Percentiles rank a stretch among this genome's conserved stretches.
These are phyloP conservation scores for Desmophyllum pertusum DNA, from an alignment of 92 coral and sea anemone genomes.

Conservation along the genomic window DNA sequence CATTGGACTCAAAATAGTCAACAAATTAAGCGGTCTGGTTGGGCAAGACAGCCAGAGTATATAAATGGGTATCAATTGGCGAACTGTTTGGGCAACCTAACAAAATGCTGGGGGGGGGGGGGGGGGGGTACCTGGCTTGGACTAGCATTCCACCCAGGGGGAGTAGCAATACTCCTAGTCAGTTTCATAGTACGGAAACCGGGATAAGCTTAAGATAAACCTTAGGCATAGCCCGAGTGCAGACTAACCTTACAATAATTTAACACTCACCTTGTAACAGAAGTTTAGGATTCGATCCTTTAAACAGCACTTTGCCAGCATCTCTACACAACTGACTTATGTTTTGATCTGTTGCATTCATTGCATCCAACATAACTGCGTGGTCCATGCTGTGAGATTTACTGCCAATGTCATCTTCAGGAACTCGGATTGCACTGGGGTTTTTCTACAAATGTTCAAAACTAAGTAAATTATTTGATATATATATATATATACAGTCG, in stretches of 20 bases:
- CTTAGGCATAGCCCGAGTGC: neutral
- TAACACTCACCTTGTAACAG: constrained; percentile 54
- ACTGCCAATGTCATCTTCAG: constrained; percentile 86
- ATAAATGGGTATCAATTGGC: no score
- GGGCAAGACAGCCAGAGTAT: no score
- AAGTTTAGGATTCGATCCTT: constrained; percentile 61
- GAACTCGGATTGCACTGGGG: constrained; percentile 85
- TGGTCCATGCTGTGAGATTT: constrained; percentile 82
- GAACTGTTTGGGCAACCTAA: no score
- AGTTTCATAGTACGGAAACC: no score
- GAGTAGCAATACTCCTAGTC: no score
- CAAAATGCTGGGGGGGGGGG: no score
- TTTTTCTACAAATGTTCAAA: constrained; percentile 74
- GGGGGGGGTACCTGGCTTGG: no score
- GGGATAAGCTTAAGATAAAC: neutral
- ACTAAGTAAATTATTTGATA: neutral
- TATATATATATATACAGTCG: no score
- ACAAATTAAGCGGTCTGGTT: no score
- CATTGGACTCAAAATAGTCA: no score
- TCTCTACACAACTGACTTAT: constrained; percentile 83
- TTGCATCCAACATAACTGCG: constrained; percentile 51
- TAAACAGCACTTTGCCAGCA: constrained; percentile 70
- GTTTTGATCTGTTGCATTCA: constrained; percentile 62
- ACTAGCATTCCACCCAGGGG: no score
- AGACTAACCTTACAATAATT: neutral